Conservation (phyloP, 2,113 vertebrate genomes). For the Ondatra zibethicus region DNA sequence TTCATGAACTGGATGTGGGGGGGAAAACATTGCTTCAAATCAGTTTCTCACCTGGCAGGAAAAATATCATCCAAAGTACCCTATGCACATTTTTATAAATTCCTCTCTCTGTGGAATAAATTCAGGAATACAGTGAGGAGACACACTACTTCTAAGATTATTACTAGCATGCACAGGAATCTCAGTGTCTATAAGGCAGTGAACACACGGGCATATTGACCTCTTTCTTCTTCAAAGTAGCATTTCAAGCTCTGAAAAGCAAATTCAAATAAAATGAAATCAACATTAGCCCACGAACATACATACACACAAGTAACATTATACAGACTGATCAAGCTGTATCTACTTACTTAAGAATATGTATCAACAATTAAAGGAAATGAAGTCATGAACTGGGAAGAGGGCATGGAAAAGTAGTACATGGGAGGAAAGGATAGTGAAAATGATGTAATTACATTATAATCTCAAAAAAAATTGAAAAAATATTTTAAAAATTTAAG, state of each 20-base stretch:
- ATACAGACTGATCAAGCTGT: neutral
- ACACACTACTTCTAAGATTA: conserved; percentile 9
- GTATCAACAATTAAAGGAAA: neutral
- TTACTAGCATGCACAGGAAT: neutral
- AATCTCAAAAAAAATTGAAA: neutral
- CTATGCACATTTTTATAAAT: neutral
- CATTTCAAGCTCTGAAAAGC: conserved; percentile 57
- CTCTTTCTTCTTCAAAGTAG: conserved; percentile 35
- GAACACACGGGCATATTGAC: neutral
- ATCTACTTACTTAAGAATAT: neutral
- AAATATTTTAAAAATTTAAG: neutral
- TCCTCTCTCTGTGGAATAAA: neutral
- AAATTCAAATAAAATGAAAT: conserved; percentile 43
- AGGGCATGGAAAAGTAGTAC: no score
- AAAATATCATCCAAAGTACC: conserved; percentile 54
- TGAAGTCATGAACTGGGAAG: neutral
- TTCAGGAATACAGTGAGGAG: conserved; percentile 16
- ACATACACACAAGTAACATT: neutral
- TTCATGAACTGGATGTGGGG: conserved; percentile 23
- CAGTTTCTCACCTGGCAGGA: conserved; percentile 47
- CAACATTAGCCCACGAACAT: neutral
- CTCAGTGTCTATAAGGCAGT: neutral
- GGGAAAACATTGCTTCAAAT: conserved; percentile 30
- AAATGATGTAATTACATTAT: neutral
- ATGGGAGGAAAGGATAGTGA: neutral